These are phyloP conservation scores for Zaprionus lineosus DNA, from an alignment of 2,888 invertebrate genomes.

Conservation along the genomic window DNA sequence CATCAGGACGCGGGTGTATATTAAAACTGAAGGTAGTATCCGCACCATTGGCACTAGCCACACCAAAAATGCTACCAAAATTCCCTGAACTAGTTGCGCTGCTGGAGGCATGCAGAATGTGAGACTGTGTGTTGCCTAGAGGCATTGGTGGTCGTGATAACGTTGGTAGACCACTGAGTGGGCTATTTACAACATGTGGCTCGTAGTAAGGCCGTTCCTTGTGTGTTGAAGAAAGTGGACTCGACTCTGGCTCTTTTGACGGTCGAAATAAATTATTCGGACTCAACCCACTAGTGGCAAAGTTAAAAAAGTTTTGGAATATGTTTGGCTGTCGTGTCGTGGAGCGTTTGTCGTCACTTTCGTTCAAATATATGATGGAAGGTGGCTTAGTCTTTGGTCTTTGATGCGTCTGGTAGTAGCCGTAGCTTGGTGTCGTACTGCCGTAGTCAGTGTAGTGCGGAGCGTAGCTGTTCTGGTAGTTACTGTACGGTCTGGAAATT, in stretches of 20 bases:
- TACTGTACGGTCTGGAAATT: slow-evolving; percentile 64
- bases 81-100: slow-evolving; percentile 73
- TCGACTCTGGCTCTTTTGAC: slow-evolving; percentile 30
- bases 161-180: slow-evolving; percentile 44
- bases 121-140: slow-evolving; percentile 37
- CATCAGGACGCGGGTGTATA: slow-evolving; percentile 75
- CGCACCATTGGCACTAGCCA: slow-evolving; percentile 75
- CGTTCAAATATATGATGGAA: slow-evolving; percentile 80
- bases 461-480: slow-evolving; percentile 62
- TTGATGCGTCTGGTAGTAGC: slow-evolving; percentile 51
- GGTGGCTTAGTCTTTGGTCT: slow-evolving; percentile 79
- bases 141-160: slow-evolving; percentile 22
- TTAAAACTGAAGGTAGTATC: slow-evolving; percentile 82
- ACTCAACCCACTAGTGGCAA: slow-evolving; percentile 69
- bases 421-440: slow-evolving; percentile 59
- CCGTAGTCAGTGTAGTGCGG: slow-evolving; percentile 55
- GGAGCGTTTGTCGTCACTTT: slow-evolving; percentile 70
- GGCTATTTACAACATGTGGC: slow-evolving; percentile 47
- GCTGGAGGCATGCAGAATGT: slow-evolving; percentile 74
- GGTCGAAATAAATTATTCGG: slow-evolving; percentile 41
- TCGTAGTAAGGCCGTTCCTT: slow-evolving; percentile 44
- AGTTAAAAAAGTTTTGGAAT: slow-evolving; percentile 77
- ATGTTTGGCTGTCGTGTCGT: slow-evolving; percentile 73
- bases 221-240: slow-evolving; percentile 42
- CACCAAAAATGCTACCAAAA: slow-evolving; percentile 77